phyloP scores from a whole-genome alignment of 1,140 invertebrate genomes.

The Drosophila miranda region DNA sequence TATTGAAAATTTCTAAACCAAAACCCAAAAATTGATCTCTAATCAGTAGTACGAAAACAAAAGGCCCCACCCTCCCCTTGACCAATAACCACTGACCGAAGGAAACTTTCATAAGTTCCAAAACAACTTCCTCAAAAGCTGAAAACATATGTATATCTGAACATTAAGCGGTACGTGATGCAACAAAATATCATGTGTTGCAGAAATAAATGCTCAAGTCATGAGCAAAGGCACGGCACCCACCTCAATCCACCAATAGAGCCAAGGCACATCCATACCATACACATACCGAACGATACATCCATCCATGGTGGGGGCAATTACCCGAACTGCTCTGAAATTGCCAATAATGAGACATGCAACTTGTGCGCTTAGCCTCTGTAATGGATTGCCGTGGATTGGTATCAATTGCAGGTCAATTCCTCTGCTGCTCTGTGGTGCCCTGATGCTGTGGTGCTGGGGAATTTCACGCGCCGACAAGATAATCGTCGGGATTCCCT shows the following conservation, averaged over 20 bases:
- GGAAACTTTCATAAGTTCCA: conserved; percentile 32
- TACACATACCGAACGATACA: conserved; percentile 8
- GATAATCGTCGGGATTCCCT: conserved; percentile 81
- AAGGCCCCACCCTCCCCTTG: conserved; percentile 3
- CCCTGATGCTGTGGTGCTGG: conserved; percentile 2
- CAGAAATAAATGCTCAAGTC: conserved; percentile 56
- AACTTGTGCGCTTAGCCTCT: conserved; percentile 78
- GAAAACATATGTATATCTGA: conserved; percentile 17
- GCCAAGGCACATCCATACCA: conserved; percentile 15
- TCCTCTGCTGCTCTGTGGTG: conserved; percentile 50
- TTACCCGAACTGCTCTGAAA: conserved; percentile 73
- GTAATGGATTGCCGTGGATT: conserved; percentile 81
- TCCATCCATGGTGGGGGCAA: conserved; percentile 38
- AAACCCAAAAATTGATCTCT: conserved; percentile 15
- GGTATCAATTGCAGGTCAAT: conserved; percentile 82
- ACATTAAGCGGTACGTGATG: conserved; percentile 47
- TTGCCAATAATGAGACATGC: conserved; percentile 82
- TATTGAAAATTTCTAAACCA: not conserved
- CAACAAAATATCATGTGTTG: conserved; percentile 49
- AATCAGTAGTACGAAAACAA: conserved; percentile 8
- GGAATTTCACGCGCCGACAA: conserved; percentile 78
- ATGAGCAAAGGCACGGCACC: conserved; percentile 37
- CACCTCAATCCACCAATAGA: conserved; percentile 27
- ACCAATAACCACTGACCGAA: conserved; percentile 39
- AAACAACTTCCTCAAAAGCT: conserved; percentile 39